Base-by-base conservation (phyloP, 2,888 invertebrate species). In the Sthenelais limicola region DNA sequence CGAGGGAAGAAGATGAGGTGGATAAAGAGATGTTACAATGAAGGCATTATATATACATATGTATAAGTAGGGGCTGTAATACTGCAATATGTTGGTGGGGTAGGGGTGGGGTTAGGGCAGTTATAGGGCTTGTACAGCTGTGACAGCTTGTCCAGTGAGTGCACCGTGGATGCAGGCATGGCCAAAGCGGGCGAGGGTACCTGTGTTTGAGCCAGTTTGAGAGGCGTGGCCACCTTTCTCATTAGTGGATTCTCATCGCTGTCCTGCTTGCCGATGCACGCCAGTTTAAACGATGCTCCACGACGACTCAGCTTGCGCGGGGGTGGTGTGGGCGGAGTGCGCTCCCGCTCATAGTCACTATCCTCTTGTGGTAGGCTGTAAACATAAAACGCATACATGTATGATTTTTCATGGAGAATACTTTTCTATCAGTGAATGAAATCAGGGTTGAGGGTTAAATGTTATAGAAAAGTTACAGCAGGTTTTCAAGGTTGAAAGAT, bases 151-250 rank as follows among this genome's bases (percentile, higher is more conserved):
- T 85, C 85, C 18, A 83, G 84, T 35, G 83, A 76, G 12, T 82
- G 80, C 77, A 92, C 91, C 78, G 92, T 92, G 76, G 92, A 92
- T 68, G 88, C 85, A 75, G 92, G 92, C 91, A 93, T 92, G 74
- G 92, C 92, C 89, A 92, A 91, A 71, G 91, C 72, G 56, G 32
- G 68, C 52, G 26, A 66, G 51, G 32, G 35, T 79, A 86, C 86
- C 85, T 87, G 86, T 33, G 82, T 91, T 88, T 92, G 92, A 78
- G 92, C 92, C 81, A 92, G 89, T 86, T 92, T 92, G 78, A 93
- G 89, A 73, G 92, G 92, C 84, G 91, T 91, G 75, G 92, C 92
- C 79, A 92, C 77, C 84, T 83, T 74, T 79, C 79, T 77, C 84
- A 88, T 85, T 69, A 88, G 83, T 89, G 91, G 86, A 89, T 90